A percentile compares a stretch with the other conserved stretches of the same genome.
phyloP scores from a whole-genome alignment of 2,888 invertebrate genomes.

The Melieria picta region DNA sequence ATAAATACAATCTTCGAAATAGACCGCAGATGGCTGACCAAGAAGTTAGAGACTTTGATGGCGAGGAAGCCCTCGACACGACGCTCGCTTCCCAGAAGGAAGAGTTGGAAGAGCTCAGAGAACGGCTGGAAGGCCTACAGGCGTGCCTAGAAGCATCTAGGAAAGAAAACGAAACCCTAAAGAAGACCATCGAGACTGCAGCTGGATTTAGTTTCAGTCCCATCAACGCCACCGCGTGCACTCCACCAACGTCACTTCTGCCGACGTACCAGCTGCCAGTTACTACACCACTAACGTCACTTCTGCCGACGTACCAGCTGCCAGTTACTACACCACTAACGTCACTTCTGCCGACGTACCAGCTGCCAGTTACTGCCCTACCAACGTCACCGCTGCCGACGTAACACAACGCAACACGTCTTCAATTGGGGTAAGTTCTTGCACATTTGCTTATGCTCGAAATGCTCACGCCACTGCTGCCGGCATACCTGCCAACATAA shows the following conservation, averaged over 20 bases:
- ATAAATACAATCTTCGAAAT: neutral
- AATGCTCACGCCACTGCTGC: conserved; percentile 3
- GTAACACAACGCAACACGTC: neutral
- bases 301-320: neutral
- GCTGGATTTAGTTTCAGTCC: no score
- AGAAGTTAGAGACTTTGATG: neutral
- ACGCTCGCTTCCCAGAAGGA: neutral
- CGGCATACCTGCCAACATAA: neutral
- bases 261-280: neutral
- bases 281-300: neutral
- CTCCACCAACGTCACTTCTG: neutral
- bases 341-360: neutral
- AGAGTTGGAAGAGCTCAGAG: neutral
- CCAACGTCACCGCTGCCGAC: conserved; percentile 1
- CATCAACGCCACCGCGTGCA: neutral
- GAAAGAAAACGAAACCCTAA: neutral
- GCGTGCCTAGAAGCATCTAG: neutral
- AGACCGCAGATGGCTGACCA: neutral
- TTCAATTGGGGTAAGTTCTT: neutral
- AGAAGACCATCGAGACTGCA: neutral
- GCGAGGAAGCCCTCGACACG: neutral
- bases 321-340: neutral
- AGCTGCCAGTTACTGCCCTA: neutral
- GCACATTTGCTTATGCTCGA: neutral
- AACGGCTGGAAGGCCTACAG: neutral